Percentiles rank a stretch among this genome's conserved stretches.
Conservation (phyloP, 1,140 invertebrate genomes). For the Megalonaias nervosa region DNA sequence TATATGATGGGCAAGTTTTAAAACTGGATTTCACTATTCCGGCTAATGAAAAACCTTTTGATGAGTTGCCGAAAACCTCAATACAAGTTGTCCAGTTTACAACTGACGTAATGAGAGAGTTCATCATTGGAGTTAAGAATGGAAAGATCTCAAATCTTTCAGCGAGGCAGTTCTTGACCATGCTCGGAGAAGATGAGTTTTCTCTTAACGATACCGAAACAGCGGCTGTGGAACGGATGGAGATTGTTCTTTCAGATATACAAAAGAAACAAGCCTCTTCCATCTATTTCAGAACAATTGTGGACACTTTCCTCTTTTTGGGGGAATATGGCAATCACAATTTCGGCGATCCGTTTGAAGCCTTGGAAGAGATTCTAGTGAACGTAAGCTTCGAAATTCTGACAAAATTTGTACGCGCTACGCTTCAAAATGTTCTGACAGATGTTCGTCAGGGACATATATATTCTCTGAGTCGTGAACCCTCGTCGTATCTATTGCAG, state of each 20-base stretch:
- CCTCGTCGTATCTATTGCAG: conserved; percentile 21
- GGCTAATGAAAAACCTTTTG: too few relatives aligned
- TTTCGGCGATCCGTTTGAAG: conserved; percentile 22
- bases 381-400: conserved; percentile 31
- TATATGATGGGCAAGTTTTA: too few relatives aligned
- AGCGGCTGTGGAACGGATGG: conserved; percentile 8
- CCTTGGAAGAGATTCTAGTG: conserved; percentile 26
- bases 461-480: background rate
- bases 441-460: conserved; percentile 13
- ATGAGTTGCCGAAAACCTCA: too few relatives aligned
- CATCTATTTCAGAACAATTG: conserved; percentile 16
- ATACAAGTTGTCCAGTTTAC: too few relatives aligned
- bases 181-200: conserved; percentile 10
- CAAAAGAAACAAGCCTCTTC: conserved; percentile 2
- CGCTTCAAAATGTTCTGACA: conserved; percentile 26
- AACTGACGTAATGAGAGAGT: too few relatives aligned
- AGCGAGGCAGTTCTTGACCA: conserved; percentile 26
- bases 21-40: too few relatives aligned
- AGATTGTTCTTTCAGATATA: conserved; percentile 5
- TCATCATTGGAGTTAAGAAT: conserved; percentile 3
- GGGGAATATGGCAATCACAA: conserved; percentile 5
- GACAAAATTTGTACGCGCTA: conserved; percentile 29
- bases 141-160: conserved; percentile 26
- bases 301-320: conserved; percentile 18
- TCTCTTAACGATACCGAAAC: conserved; percentile 21